Percentiles rank a stretch among this genome's conserved stretches.
Evolutionary conservation across 2,888 invertebrate genomes (phyloP).

Genomic region (Acrobasis repandana): DNA sequence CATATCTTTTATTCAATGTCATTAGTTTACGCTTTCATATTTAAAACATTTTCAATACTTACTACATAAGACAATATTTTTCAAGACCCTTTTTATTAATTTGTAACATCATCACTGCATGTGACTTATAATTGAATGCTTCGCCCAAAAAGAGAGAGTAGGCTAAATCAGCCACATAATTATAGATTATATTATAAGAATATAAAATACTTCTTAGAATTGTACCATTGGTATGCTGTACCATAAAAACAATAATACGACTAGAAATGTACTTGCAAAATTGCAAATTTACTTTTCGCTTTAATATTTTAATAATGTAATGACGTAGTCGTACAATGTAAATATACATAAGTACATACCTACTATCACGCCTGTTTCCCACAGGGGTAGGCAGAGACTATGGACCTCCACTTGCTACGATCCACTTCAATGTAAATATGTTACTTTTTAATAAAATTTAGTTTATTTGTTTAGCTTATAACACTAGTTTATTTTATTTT

Average conservation of each 20-base stretch:
- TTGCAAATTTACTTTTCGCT: slow-evolving; percentile 19
- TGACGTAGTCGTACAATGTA: not conserved
- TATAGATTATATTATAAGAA: slow-evolving; percentile 37
- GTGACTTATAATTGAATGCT: slow-evolving; percentile 25
- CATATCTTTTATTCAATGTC: no score
- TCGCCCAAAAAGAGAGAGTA: slow-evolving; percentile 33
- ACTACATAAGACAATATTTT: no score
- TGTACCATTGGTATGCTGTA: slow-evolving; percentile 49
- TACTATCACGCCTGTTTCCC: no score
- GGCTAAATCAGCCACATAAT: slow-evolving; percentile 38
- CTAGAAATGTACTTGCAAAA: slow-evolving; percentile 37
- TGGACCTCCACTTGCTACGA: no score
- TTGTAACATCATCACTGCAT: not conserved
- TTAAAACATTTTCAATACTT: no score
- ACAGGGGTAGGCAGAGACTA: no score
- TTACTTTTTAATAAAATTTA: not conserved
- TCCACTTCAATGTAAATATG: not conserved
- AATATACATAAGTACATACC: no score
- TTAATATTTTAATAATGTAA: slow-evolving; percentile 13
- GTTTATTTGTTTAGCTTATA: not conserved
- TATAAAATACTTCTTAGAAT: slow-evolving; percentile 32
- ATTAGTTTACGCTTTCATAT: no score
- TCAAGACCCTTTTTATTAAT: not conserved
- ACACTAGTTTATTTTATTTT: not conserved
- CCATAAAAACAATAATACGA: slow-evolving; percentile 55